phyloP scores from a whole-genome alignment of 2,888 invertebrate genomes.

The Lymantria dispar region DNA sequence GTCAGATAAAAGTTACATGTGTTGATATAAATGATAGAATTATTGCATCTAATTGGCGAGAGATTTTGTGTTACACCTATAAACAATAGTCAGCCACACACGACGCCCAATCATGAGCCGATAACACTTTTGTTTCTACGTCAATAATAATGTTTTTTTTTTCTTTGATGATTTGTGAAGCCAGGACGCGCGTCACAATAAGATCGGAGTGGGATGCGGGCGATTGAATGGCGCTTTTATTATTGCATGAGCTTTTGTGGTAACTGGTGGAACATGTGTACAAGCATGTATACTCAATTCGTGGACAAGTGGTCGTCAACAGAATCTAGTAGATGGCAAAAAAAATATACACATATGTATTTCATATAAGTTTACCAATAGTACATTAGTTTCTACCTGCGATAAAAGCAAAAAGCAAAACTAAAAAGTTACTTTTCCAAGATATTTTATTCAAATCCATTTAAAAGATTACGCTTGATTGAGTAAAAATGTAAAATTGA shows the following conservation, averaged over 20 bases:
- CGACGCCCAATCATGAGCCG: constrained; percentile 64
- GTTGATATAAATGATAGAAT: constrained; percentile 49
- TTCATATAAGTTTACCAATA: too few relatives aligned
- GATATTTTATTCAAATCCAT: too few relatives aligned
- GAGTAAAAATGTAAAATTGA: too few relatives aligned
- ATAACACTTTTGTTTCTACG: constrained; percentile 71
- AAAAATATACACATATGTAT: constrained; percentile 4
- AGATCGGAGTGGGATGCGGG: constrained; percentile 72
- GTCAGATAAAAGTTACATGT: constrained; percentile 26
- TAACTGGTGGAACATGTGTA: constrained; percentile 52
- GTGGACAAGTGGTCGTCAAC: constrained; percentile 22
- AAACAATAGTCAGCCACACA: constrained; percentile 66
- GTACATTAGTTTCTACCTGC: too few relatives aligned
- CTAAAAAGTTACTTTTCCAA: too few relatives aligned
- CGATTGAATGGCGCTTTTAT: constrained; percentile 66
- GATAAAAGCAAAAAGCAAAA: too few relatives aligned
- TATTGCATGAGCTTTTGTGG: constrained; percentile 62
- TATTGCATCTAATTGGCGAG: constrained; percentile 56
- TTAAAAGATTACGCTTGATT: too few relatives aligned
- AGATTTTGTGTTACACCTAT: constrained; percentile 36
- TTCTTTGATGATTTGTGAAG: constrained; percentile 77
- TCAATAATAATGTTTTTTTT: constrained; percentile 57
- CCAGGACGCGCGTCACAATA: constrained; percentile 74
- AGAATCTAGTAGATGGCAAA: constrained; percentile 21
- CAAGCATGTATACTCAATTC: constrained; percentile 22